These are phyloP conservation scores for Zaprionus capensis DNA, from an alignment of 1,140 invertebrate species.

Conservation along the genomic window DNA sequence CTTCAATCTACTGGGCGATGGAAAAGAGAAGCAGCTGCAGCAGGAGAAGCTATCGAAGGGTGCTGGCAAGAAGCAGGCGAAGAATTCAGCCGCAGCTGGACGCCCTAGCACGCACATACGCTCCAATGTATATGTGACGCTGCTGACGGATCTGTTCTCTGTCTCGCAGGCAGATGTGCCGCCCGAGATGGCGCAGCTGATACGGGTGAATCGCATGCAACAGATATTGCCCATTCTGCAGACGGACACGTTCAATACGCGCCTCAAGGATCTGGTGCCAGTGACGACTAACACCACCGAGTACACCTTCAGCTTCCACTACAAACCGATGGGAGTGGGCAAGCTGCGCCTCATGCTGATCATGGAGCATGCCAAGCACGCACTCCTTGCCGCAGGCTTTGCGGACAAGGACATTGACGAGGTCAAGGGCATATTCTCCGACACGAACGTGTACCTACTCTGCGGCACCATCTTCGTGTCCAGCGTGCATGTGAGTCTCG, in stretches of 20 bases:
- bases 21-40: conserved; percentile 57
- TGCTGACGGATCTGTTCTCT: conserved; percentile 87
- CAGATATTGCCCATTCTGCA: conserved; percentile 93
- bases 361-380: conserved; percentile 91
- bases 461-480: conserved; percentile 96
- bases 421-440: conserved; percentile 97
- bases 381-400: conserved; percentile 92
- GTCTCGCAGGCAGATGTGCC: conserved; percentile 87
- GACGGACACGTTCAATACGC: conserved; percentile 92
- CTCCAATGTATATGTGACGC: conserved; percentile 86
- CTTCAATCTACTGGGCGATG: conserved; percentile 90
- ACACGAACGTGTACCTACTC: conserved; percentile 97
- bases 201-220: conserved; percentile 87
- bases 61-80: not conserved
- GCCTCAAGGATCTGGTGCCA: conserved; percentile 90
- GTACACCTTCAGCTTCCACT: conserved; percentile 86
- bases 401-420: conserved; percentile 97
- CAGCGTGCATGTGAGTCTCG: conserved; percentile 94
- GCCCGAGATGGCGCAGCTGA: conserved; percentile 86
- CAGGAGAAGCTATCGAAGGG: not conserved
- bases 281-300: conserved; percentile 86
- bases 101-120: conserved; percentile 86
- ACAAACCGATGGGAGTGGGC: conserved; percentile 88
- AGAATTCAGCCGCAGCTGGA: not conserved
- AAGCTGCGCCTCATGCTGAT: conserved; percentile 91